Evolutionary conservation across 35 echinoderm and acorn worm genomes (phyloP).

Genomic region (Ophiothrix spiculata): DNA sequence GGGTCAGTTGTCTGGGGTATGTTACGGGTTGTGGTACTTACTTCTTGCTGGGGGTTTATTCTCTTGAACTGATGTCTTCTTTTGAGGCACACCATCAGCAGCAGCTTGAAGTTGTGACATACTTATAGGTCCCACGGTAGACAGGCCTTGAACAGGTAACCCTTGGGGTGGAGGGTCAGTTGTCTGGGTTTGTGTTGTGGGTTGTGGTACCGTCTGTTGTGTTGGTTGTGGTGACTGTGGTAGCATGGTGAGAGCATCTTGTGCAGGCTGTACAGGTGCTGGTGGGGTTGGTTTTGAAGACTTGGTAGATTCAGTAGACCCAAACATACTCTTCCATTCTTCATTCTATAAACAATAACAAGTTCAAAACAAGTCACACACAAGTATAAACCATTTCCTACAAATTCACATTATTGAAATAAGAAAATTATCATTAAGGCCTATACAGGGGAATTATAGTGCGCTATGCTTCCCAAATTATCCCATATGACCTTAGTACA

Average conservation of each 20-base stretch:
- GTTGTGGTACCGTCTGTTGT: background rate
- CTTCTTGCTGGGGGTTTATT: conserved; percentile 49
- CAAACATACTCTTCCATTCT: conserved; percentile 96
- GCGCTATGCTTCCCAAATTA: too few species aligned
- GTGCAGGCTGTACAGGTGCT: conserved; percentile 49
- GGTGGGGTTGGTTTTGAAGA: conserved; percentile 10
- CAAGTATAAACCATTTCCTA: background rate
- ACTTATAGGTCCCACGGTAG: conserved; percentile 66
- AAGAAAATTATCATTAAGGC: too few species aligned
- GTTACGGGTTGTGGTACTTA: conserved; percentile 42
- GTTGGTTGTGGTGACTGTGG: conserved; percentile 6
- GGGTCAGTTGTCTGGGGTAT: background rate
- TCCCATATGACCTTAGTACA: too few species aligned
- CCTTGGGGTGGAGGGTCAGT: background rate
- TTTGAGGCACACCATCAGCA: conserved; percentile 65
- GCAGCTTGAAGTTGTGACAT: conserved; percentile 95
- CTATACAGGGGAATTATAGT: too few species aligned
- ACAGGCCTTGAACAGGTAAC: conserved; percentile 21
- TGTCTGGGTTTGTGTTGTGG: conserved; percentile 8
- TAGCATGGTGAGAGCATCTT: conserved; percentile 41
- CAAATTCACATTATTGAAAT: background rate
- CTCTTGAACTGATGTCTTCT: conserved; percentile 47
- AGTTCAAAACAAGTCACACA: background rate
- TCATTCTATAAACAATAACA: conserved; percentile 68
- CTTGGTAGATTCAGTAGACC: conserved; percentile 27